Evolutionary conservation across 2,797 vertebrate species (phyloP), one percentile per base, ranked within the genome.

Genomic region (Chaetodon trifasciatus): DNA sequence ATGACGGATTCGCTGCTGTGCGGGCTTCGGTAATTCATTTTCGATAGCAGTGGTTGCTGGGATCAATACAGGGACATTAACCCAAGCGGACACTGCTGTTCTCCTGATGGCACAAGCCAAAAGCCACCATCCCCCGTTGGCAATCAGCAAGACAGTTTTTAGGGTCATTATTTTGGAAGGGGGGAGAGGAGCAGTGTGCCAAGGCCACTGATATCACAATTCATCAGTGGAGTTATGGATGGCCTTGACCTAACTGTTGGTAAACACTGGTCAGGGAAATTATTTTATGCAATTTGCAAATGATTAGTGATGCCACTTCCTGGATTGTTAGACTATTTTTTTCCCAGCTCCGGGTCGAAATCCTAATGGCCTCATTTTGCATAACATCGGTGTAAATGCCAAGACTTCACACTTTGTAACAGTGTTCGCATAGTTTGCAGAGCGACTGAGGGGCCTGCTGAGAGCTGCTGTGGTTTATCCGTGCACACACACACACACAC

Each of bases 21-120:
- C 93, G 86, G 86, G 91, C 89, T 91, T 92, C 88, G 92, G 94
- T 95, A 94, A 95, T 95, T 95, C 92, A 95, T 95, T 95, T 95
- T 93, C 94, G 91, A 95, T 95, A 94, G 92, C 91, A 85, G 90
- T 93, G 94, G 91, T 94, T 92, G 91, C 90, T 86, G 88, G 83
- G 93, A 94, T 95, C 94, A 83, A 95, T 95, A 93, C 71, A 69
- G 88, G 93, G 93, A 95, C 92, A 94, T 94, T 93, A 94, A 94
- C 93, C 94, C 94, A 86, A 90, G 89, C 89, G 91, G 92, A 94
- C 91, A 93, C 89, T 86, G 91, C 89, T 93, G 93, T 86, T 92
- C 91, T 92, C 91, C 84, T 82, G 92, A 89, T 93, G 93, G 86
- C 93, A 93, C 90, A 88, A 90, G 92, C 92, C 92, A 91, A 90